A percentile compares a stretch with the other conserved stretches of the same genome.
phyloP scores from a whole-genome alignment of 92 coral and sea anemone genomes.

The Paragorgia papillata region DNA sequence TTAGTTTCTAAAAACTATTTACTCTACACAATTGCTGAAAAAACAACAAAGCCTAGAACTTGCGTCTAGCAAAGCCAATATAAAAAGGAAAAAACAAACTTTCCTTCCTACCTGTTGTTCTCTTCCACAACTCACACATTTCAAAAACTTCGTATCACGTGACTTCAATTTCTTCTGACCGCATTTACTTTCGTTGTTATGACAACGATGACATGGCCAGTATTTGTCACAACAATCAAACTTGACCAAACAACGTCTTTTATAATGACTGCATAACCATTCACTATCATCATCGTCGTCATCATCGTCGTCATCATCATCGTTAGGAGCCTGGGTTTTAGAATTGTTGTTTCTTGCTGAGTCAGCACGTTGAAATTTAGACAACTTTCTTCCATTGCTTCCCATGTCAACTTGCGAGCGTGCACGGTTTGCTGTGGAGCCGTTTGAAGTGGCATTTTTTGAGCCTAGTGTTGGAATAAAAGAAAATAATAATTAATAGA shows the following conservation, averaged over 20 bases:
- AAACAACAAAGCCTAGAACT: too few relatives aligned
- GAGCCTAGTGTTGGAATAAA: too few relatives aligned
- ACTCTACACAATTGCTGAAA: too few relatives aligned
- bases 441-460: not conserved
- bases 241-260: conserved; percentile 70
- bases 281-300: not conserved
- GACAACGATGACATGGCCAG: conserved; percentile 89
- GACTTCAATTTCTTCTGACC: conserved; percentile 63
- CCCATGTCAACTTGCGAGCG: not conserved
- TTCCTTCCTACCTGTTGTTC: conserved; percentile 63
- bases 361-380: not conserved
- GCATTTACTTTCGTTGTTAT: conserved; percentile 73
- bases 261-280: conserved; percentile 76
- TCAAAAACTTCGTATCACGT: conserved; percentile 66
- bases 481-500: too few relatives aligned
- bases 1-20: too few relatives aligned
- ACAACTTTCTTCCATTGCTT: conserved; percentile 11
- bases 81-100: too few relatives aligned
- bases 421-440: not conserved
- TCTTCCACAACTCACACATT: conserved; percentile 63
- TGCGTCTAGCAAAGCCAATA: too few relatives aligned
- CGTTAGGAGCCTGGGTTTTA: not conserved
- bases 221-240: conserved; percentile 77
- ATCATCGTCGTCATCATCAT: not conserved
- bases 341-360: not conserved